Conservation (phyloP, 2,797 vertebrate genomes). For the Sebastes hopkinsi region DNA sequence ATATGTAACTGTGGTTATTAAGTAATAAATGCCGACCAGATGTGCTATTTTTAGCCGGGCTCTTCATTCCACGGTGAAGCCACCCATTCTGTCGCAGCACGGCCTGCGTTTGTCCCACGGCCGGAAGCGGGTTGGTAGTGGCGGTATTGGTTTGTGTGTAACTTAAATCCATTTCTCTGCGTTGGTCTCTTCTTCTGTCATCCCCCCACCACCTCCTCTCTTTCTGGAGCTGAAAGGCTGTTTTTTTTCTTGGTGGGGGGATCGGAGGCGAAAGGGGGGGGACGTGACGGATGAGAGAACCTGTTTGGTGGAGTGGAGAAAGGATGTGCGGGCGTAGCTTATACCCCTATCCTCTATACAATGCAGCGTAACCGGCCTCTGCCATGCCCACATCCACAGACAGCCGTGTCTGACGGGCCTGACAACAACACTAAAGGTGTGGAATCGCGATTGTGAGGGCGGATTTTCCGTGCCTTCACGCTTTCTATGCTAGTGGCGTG, state of each 20-base stretch:
- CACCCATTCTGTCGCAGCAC: constrained; percentile 3
- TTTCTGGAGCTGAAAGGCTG: constrained; percentile 51
- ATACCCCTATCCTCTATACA: constrained; percentile 57
- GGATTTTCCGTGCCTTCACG: constrained; percentile 51
- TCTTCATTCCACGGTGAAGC: constrained; percentile 28
- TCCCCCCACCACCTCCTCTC: not conserved
- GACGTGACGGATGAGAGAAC: constrained; percentile 73
- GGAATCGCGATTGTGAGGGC: constrained; percentile 61
- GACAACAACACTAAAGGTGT: constrained; percentile 69
- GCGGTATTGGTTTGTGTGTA: constrained; percentile 43
- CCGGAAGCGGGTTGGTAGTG: constrained; percentile 31
- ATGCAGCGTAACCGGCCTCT: constrained; percentile 38
- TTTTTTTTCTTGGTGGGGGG: constrained; percentile 33
- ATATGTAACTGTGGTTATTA: constrained; percentile 59
- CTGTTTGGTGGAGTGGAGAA: constrained; percentile 61
- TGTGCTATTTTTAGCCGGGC: constrained; percentile 65
- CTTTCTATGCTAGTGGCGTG: constrained; percentile 7
- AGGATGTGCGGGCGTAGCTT: constrained; percentile 59
- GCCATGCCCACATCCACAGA: constrained; percentile 53
- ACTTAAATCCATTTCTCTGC: constrained; percentile 65
- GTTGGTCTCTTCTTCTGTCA: constrained; percentile 56
- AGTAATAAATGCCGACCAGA: constrained; percentile 57
- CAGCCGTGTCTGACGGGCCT: constrained; percentile 67
- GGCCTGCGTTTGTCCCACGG: constrained; percentile 42
- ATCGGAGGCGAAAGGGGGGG: constrained; percentile 43